phyloP scores from a whole-genome alignment of 1,140 invertebrate species.

The Drosophila pallidifrons region DNA sequence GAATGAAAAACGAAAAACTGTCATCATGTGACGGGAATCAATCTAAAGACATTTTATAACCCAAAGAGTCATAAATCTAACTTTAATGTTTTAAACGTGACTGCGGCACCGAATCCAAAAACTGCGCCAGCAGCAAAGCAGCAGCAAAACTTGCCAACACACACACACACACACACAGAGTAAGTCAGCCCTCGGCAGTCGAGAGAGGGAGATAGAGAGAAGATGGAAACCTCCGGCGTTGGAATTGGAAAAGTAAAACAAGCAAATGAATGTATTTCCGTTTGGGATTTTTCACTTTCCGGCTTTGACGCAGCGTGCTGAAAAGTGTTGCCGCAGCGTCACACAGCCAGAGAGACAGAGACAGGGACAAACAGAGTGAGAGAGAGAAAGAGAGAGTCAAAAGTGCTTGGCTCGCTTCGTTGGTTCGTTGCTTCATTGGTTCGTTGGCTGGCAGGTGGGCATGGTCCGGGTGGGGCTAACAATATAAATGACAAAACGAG shows the following conservation, averaged over 20 bases:
- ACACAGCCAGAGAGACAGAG: not conserved
- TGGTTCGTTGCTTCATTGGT: too few relatives aligned
- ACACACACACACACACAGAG: too few relatives aligned
- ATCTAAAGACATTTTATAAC: slow-evolving; percentile 85
- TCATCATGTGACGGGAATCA: slow-evolving; percentile 85
- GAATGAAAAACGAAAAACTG: slow-evolving; percentile 84
- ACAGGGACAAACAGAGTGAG: too few relatives aligned
- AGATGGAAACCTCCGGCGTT: slow-evolving; percentile 61
- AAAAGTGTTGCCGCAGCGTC: slow-evolving; percentile 61
- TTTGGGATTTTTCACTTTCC: slow-evolving; percentile 83
- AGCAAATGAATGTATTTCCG: slow-evolving; percentile 83
- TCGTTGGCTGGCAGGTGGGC: slow-evolving; percentile 16
- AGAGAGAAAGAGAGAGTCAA: too few relatives aligned
- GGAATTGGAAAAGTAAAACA: slow-evolving; percentile 83
- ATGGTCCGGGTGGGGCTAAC: slow-evolving; percentile 24
- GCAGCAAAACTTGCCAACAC: slow-evolving; percentile 1
- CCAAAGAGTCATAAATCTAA: slow-evolving; percentile 85
- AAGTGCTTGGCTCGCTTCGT: too few relatives aligned
- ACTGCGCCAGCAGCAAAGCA: slow-evolving; percentile 4
- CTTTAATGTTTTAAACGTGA: slow-evolving; percentile 85
- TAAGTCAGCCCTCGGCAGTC: too few relatives aligned
- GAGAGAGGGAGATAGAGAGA: slow-evolving; percentile 9
- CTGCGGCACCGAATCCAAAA: slow-evolving; percentile 71
- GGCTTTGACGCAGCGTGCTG: slow-evolving; percentile 53
- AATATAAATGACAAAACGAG: slow-evolving; percentile 73